Base-by-base conservation (phyloP, 1,140 invertebrate species). In the Diplogasteroides magnus region DNA sequence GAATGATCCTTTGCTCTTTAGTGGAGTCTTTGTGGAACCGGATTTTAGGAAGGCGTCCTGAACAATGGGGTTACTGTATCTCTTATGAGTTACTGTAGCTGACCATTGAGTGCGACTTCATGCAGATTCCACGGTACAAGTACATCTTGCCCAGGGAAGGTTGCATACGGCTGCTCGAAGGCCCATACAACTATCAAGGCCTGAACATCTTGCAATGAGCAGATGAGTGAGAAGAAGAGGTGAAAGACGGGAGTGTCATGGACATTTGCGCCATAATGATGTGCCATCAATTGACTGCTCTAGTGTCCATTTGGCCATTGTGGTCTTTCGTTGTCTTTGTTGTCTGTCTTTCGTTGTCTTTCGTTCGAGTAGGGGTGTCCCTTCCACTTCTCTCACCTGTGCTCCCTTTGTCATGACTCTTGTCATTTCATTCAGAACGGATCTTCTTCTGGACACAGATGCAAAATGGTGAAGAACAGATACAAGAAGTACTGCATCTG, bases 41-140 rank as follows among this genome's bases (percentile, higher is more conserved):
- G 6, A 74, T 56, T 37, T 72, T 60, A 6, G 73, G 73, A 59
- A 71, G 73, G 11, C 70, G 60, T 19, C 73, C 72, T 73, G 28
- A 48, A 72, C 25, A n/a, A 15, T 27, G n/a, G n/a, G n/a, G n/a
- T 56, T 26, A 23, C 31, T 25, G 2, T 14, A 3, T 57, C 25
- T 2, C 6, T 19, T 31, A 32, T 31, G 25, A 25, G 26, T 15
- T 14, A 28, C 11, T 59, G 2, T 37, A 14, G 25, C 26, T 64
- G 25, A 73, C 72, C 73, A 59, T 75, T 75, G 23, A 72, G 73
- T 11, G 64, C 31, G 31, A 62, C 31, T 66, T 74, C 73, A 56
- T 74, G 73, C 26, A 74, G 74, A 48, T 69, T 65, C 73, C 73
- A 74, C 2, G 73, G 73, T 25, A 74, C 73, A 3, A 74, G 66